phyloP scores from a whole-genome alignment of 2,113 vertebrate genomes.

The Ibidorhyncha struthersii region DNA sequence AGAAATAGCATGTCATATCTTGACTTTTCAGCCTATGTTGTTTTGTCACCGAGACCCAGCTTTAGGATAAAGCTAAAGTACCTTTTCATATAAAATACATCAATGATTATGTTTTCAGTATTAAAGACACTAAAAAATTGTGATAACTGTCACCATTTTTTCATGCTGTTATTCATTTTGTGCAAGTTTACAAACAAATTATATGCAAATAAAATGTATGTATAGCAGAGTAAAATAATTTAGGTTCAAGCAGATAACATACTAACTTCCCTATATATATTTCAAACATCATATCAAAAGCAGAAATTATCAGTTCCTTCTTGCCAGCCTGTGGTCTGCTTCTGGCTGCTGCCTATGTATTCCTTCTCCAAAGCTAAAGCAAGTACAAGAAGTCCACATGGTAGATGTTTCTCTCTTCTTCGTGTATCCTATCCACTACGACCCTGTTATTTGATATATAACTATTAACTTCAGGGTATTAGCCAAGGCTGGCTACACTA shows the following conservation, averaged over 20 bases:
- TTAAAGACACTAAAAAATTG: neutral
- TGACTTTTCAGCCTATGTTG: neutral
- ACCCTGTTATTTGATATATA: neutral
- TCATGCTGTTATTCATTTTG: neutral
- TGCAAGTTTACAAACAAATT: neutral
- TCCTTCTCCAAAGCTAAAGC: neutral
- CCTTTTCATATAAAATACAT: neutral
- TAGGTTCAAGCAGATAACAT: neutral
- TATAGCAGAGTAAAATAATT: neutral
- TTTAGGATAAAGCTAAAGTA: neutral
- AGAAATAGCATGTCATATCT: neutral
- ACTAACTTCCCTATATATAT: neutral
- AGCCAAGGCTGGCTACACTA: neutral
- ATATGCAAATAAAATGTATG: neutral
- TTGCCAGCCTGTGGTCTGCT: neutral
- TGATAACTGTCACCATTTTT: neutral
- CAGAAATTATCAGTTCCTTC: neutral
- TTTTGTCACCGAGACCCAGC: neutral
- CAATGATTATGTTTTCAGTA: neutral
- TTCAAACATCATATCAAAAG: neutral
- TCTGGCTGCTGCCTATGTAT: neutral
- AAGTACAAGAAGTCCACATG: neutral
- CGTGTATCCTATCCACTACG: accelerated
- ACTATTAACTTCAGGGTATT: neutral
- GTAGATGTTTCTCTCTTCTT: neutral